Evolutionary conservation across 1,140 invertebrate genomes (phyloP), one percentile per base, ranked within the genome.

Genomic region (Nautilus pompilius): DNA sequence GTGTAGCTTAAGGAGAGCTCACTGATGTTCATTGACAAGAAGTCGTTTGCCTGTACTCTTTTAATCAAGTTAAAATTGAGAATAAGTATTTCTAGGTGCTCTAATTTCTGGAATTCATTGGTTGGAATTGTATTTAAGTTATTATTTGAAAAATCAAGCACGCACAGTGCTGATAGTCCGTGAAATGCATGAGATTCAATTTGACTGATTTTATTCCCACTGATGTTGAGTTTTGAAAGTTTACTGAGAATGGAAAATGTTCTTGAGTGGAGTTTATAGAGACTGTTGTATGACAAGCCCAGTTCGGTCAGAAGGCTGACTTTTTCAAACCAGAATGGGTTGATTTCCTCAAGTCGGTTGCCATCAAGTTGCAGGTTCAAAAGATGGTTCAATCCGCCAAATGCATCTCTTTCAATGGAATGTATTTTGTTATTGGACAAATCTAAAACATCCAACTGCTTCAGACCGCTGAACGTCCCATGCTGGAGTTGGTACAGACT

Each of bases 1-100:
- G 82, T 78, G 51, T 80, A 76, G 33, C 76, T 76, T 0, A 85
- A 57, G 17, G 74, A 76, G 0, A 84, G 54, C 51, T 78, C 71
- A 0, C 71, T 64, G 0, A 84, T 68, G 30, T 70, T 72, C 10
- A 84, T 60, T 29, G 72, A 65, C 2, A 68, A 59, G 57, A 85
- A 84, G 55, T 79, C 78, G 3, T 71, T 65, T 0, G 69, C 64
- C 26, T 70, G 65, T 6, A 86, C 60, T 48, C 76, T 73, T 5
- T 56, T 33, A 3, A 79, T 65, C 15, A 70, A 69, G 57, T 78
- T 78, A 10, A 68, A 70, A 58, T 79, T 71, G n/a, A 80, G 53
- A 26, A 71, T 65, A 3, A 84, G 65, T 22, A 73, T 74, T 54
- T 69, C 61, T 20, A 83, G 54, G 20, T 66, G 68, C 26, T 59